Conservation (phyloP, 2,797 vertebrate genomes). For the Antrozous pallidus region DNA sequence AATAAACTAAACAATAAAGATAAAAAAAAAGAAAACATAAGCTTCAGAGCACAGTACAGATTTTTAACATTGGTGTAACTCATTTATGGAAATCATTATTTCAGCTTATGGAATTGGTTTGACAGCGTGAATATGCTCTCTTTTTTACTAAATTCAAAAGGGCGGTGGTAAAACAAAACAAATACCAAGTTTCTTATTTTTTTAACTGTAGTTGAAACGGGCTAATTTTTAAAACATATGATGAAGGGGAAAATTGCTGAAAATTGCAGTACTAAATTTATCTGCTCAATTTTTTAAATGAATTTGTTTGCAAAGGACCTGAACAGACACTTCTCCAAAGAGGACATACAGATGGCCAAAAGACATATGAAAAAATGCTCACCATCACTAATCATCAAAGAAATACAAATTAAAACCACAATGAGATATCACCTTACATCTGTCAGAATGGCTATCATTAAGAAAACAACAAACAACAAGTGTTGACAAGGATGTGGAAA, state of each 20-base stretch:
- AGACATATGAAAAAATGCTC: not conserved
- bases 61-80: not conserved
- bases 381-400: not conserved
- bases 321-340: not conserved
- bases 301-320: not conserved
- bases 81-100: not conserved
- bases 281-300: not conserved
- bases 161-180: not conserved
- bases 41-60: not conserved
- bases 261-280: not conserved
- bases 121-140: not conserved
- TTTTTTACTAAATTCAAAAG: conserved; percentile 2
- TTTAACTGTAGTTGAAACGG: not conserved
- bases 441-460: not conserved
- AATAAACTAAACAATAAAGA: too few relatives aligned
- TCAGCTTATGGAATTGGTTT: not conserved
- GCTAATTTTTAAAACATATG: not conserved
- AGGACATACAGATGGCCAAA: not conserved
- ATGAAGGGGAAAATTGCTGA: not conserved
- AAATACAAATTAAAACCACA: not conserved
- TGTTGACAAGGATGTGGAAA: not conserved
- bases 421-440: not conserved
- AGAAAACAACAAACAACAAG: not conserved
- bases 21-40: too few relatives aligned
- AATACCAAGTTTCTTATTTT: not conserved